Evolutionary conservation across 2,888 invertebrate genomes (phyloP).

Genomic region (Nemurella pictetii): DNA sequence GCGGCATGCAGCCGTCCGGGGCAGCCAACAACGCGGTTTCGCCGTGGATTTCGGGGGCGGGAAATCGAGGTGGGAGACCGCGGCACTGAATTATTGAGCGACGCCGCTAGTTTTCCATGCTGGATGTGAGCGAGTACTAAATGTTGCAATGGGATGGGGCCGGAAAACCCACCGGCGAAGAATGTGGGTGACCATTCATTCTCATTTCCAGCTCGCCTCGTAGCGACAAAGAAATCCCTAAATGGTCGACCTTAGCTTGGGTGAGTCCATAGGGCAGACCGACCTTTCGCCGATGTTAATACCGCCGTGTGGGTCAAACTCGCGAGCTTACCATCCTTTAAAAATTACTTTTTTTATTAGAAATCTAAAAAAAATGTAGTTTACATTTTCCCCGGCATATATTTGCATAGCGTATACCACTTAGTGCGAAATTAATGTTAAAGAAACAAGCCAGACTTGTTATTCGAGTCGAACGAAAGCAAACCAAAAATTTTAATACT

Average conservation of each 20-base stretch:
- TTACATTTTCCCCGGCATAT: not conserved
- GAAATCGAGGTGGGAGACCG: not conserved
- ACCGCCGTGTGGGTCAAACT: not conserved
- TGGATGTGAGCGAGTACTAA: slow-evolving; percentile 11
- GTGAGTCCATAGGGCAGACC: not conserved
- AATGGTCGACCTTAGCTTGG: not conserved
- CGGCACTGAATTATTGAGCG: slow-evolving; percentile 9
- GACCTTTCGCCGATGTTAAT: not conserved
- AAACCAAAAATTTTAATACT: not conserved
- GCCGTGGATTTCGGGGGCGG: not conserved
- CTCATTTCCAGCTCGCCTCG: slow-evolving; percentile 2
- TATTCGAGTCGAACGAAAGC: not conserved
- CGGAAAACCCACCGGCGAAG: not conserved
- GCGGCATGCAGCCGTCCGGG: not conserved
- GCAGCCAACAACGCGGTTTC: too few relatives aligned
- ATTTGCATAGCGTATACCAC: not conserved
- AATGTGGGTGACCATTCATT: slow-evolving; percentile 11
- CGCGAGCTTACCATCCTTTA: not conserved
- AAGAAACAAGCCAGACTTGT: not conserved
- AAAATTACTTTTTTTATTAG: not conserved
- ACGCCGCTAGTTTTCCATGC: slow-evolving; percentile 5
- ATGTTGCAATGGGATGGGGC: slow-evolving; percentile 19
- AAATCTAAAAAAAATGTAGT: not conserved
- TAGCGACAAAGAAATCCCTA: slow-evolving; percentile 3
- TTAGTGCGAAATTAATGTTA: not conserved